A percentile compares a stretch with the other conserved stretches of the same genome.
Evolutionary conservation across 2,888 invertebrate species (phyloP).

Genomic region (Melanostoma mellinum): DNA sequence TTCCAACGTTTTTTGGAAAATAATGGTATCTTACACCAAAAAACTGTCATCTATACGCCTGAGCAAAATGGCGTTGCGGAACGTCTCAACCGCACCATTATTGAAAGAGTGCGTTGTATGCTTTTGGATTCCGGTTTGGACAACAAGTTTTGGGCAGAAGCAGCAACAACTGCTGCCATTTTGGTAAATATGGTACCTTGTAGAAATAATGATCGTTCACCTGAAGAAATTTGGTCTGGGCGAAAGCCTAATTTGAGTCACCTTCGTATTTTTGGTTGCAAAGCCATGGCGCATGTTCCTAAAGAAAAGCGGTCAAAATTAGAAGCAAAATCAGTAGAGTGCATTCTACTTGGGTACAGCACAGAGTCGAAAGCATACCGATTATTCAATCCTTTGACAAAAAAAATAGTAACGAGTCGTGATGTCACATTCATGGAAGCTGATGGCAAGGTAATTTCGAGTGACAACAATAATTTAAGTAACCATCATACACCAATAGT

Average conservation of each 20-base stretch:
- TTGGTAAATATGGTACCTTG: constrained; percentile 58
- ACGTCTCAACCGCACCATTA: constrained; percentile 69
- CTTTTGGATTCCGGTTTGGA: constrained; percentile 6
- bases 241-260: constrained; percentile 45
- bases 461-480: neutral
- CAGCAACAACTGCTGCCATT: constrained; percentile 56
- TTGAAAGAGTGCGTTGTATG: constrained; percentile 68
- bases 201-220: constrained; percentile 36
- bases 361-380: constrained; percentile 47
- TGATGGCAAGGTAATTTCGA: constrained; percentile 1
- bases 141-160: constrained; percentile 45
- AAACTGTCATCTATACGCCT: constrained; percentile 65
- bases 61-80: constrained; percentile 74
- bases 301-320: constrained; percentile 64
- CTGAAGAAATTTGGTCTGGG: constrained; percentile 61
- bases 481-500: neutral
- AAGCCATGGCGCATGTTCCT: constrained; percentile 57
- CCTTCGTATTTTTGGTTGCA: constrained; percentile 63
- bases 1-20: constrained; percentile 62
- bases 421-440: constrained; percentile 61
- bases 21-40: constrained; percentile 71
- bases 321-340: constrained; percentile 48
- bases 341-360: constrained; percentile 65
- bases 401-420: constrained; percentile 54
- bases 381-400: constrained; percentile 27